These are phyloP conservation scores for Xyrauchen texanus DNA, from an alignment of 2,113 vertebrate genomes.

Conservation along the genomic window DNA sequence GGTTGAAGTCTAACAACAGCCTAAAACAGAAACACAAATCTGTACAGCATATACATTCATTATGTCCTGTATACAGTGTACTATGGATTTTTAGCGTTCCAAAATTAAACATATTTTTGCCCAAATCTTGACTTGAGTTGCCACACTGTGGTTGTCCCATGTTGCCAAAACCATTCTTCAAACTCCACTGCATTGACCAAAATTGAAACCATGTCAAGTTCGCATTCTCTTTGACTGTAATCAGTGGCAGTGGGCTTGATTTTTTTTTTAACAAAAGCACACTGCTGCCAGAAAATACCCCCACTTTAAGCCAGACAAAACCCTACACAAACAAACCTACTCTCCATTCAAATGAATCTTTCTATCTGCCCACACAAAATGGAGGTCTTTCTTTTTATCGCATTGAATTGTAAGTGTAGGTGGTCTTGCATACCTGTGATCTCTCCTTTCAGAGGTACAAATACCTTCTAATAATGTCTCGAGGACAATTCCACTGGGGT, in stretches of 20 bases:
- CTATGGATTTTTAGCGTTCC: too few species aligned
- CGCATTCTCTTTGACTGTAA: neutral
- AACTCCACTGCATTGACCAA: too few species aligned
- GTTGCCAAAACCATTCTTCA: too few species aligned
- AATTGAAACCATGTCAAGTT: neutral
- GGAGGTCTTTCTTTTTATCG: constrained; percentile 13
- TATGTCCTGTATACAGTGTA: too few species aligned
- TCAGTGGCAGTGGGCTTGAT: neutral
- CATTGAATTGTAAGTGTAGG: constrained; percentile 7
- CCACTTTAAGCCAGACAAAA: neutral
- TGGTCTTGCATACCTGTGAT: constrained; percentile 30
- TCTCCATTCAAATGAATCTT: constrained; percentile 7
- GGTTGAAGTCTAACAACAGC: too few species aligned
- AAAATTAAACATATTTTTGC: too few species aligned
- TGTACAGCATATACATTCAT: too few species aligned
- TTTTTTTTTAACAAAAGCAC: neutral
- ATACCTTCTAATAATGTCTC: constrained; percentile 38
- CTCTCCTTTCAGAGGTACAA: constrained; percentile 30
- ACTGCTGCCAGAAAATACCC: neutral
- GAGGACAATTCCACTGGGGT: constrained; percentile 40
- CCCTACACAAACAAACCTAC: neutral
- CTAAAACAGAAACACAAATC: too few species aligned
- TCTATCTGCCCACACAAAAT: constrained; percentile 16
- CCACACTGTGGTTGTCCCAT: too few species aligned
- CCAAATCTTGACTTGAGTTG: too few species aligned